Conservation (phyloP, 1,140 invertebrate species). For the Cepaea nemoralis region DNA sequence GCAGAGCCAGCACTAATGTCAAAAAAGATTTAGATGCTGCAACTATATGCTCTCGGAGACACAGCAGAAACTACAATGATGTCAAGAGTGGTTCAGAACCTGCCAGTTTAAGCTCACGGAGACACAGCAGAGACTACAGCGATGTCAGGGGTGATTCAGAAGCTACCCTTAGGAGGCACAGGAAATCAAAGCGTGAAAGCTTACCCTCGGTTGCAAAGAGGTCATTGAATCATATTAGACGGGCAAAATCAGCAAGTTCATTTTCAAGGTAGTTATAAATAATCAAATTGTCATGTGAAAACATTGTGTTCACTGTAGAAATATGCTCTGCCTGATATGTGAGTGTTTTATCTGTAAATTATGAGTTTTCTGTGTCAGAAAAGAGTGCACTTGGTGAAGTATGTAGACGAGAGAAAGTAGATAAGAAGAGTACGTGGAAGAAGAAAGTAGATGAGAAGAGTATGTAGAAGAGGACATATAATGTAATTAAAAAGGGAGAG, state of each 20-base stretch:
- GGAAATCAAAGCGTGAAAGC: neutral
- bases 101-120: neutral
- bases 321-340: no score
- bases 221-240: neutral
- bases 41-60: neutral
- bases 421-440: no score
- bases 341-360: no score
- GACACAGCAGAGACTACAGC: neutral
- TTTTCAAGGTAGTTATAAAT: neutral
- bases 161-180: neutral
- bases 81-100: neutral
- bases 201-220: neutral
- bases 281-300: no score
- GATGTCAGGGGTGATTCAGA: neutral
- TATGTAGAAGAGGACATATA: no score
- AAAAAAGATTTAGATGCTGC: neutral
- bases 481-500: no score
- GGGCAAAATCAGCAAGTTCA: neutral
- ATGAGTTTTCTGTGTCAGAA: no score
- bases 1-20: neutral
- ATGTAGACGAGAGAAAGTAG: no score
- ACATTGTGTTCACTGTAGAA: no score
- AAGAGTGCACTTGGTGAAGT: no score
- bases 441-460: no score
- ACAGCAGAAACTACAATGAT: neutral